Evolutionary conservation across 2,888 invertebrate genomes (phyloP).

Genomic region (Emmelina monodactyla): DNA sequence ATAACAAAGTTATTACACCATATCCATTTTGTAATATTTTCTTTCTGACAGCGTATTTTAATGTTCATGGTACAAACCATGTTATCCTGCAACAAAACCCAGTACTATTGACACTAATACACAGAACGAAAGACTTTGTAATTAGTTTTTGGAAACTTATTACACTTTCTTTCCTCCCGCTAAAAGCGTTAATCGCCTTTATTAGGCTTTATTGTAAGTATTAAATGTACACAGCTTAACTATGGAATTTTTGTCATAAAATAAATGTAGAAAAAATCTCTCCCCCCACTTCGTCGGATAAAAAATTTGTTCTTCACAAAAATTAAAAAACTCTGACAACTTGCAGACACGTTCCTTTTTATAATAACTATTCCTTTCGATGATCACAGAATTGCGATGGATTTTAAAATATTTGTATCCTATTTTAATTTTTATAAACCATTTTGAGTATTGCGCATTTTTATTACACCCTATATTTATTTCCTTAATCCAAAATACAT

Average conservation of each 20-base stretch:
- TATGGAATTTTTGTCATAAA: slow-evolving; percentile 55
- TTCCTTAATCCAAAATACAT: slow-evolving; percentile 28
- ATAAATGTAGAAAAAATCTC: slow-evolving; percentile 54
- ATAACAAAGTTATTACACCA: slow-evolving; percentile 30
- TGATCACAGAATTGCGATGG: slow-evolving; percentile 52
- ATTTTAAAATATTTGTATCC: slow-evolving; percentile 27
- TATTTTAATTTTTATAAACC: no score
- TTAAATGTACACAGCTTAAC: slow-evolving; percentile 60
- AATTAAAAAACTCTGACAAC: slow-evolving; percentile 44
- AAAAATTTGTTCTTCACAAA: slow-evolving; percentile 54
- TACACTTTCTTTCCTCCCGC: slow-evolving; percentile 17
- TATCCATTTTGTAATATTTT: slow-evolving; percentile 39
- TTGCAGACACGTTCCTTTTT: slow-evolving; percentile 48
- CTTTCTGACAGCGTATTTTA: slow-evolving; percentile 45
- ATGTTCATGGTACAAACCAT: slow-evolving; percentile 20
- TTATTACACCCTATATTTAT: slow-evolving; percentile 22
- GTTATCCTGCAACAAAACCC: slow-evolving; percentile 43
- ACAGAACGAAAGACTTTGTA: slow-evolving; percentile 26
- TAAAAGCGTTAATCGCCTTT: slow-evolving; percentile 18
- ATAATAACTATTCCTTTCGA: slow-evolving; percentile 53
- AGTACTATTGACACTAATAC: slow-evolving; percentile 55
- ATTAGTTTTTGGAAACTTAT: no score
- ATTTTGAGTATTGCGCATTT: slow-evolving; percentile 24
- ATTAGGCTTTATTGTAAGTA: slow-evolving; percentile 45
- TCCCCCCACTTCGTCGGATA: slow-evolving; percentile 32